Conservation (phyloP, 2,797 vertebrate genomes). For the Crenuchus spilurus region DNA sequence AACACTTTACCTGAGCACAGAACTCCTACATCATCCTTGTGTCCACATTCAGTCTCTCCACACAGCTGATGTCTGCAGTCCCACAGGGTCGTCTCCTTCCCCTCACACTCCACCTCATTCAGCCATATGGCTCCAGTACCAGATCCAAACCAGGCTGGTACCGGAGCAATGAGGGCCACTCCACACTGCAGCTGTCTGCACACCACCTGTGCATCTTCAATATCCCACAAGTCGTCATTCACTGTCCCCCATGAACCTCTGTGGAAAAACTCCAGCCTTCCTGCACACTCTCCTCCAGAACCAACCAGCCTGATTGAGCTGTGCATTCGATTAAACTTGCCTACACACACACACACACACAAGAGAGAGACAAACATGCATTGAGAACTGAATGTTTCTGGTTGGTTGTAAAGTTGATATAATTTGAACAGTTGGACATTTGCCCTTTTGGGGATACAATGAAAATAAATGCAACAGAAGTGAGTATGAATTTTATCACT, state of each 20-base stretch:
- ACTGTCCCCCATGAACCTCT: constrained; percentile 25
- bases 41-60: constrained; percentile 1
- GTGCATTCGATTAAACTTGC: background rate
- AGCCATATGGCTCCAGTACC: constrained; percentile 8
- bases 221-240: constrained; percentile 2
- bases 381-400: background rate
- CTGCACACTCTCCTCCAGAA: constrained; percentile 8
- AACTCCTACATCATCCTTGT: constrained; percentile 25
- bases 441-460: too few species aligned
- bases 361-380: background rate
- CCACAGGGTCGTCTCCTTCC: background rate
- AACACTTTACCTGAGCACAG: background rate
- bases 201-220: background rate
- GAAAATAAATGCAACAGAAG: too few species aligned
- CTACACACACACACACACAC: background rate
- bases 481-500: too few species aligned
- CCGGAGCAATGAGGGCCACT: constrained; percentile 4
- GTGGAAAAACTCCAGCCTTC: constrained; percentile 11
- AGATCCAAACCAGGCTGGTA: background rate
- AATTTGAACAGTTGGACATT: too few species aligned
- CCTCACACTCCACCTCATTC: constrained; percentile 5
- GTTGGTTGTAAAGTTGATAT: too few species aligned
- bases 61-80: background rate
- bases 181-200: constrained; percentile 22
- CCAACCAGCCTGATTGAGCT: background rate